Evolutionary conservation across 2,113 vertebrate genomes (phyloP).

Genomic region (Calidris pugnax): DNA sequence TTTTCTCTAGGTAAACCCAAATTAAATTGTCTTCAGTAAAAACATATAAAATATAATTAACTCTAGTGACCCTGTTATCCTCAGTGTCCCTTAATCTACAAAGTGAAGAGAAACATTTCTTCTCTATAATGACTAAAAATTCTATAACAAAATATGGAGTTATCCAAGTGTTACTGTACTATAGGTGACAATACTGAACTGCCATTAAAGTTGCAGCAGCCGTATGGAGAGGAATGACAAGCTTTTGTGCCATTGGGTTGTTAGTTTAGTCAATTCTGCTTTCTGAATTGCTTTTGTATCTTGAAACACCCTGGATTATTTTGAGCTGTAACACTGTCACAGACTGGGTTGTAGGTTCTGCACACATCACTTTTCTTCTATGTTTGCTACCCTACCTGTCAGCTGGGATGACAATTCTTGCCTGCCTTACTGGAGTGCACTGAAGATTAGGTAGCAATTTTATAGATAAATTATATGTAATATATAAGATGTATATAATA

Average conservation of each 20-base stretch:
- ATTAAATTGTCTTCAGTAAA: slow-evolving; percentile 33
- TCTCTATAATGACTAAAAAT: background rate
- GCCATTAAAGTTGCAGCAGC: background rate
- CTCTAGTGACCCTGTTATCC: background rate
- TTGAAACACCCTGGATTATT: background rate
- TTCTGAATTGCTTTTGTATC: background rate
- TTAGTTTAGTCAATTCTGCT: background rate
- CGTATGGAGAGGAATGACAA: background rate
- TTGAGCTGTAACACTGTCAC: background rate
- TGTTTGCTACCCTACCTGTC: background rate
- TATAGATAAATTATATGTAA: background rate
- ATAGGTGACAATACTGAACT: background rate
- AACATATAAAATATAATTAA: slow-evolving; percentile 20
- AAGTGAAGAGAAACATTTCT: background rate
- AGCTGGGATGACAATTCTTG: background rate
- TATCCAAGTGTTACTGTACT: background rate
- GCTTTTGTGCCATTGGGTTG: background rate
- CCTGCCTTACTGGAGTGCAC: background rate
- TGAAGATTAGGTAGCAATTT: background rate
- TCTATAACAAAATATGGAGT: background rate
- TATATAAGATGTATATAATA: too few relatives aligned
- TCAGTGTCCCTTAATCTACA: background rate
- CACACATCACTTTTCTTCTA: background rate
- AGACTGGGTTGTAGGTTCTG: background rate
- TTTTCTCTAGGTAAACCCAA: background rate